Percentiles rank a stretch among this genome's conserved stretches.
Conservation (phyloP, 2,888 invertebrate species). For the Nudaria mundana region DNA sequence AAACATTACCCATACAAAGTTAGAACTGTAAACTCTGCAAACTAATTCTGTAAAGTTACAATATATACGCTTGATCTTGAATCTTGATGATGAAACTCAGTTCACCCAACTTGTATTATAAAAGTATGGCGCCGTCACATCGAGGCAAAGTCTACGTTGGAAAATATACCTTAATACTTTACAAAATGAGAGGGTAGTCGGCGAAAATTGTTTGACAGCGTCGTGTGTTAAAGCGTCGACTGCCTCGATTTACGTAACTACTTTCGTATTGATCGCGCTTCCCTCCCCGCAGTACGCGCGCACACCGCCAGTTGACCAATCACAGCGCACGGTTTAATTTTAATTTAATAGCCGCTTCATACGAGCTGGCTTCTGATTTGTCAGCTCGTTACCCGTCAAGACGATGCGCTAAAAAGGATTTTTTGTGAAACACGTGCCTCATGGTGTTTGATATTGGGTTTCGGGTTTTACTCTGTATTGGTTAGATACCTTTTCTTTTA, state of each 20-base stretch:
- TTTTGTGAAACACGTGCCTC: slow-evolving; percentile 23
- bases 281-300: slow-evolving; percentile 31
- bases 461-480: not conserved
- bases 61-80: slow-evolving; percentile 27
- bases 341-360: slow-evolving; percentile 67
- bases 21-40: slow-evolving; percentile 16
- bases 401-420: slow-evolving; percentile 41
- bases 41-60: slow-evolving; percentile 31
- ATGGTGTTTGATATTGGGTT: slow-evolving; percentile 5
- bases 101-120: slow-evolving; percentile 34
- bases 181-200: slow-evolving; percentile 11
- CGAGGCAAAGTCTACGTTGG: slow-evolving; percentile 5
- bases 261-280: slow-evolving; percentile 66
- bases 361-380: slow-evolving; percentile 58
- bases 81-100: slow-evolving; percentile 28
- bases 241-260: slow-evolving; percentile 59
- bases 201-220: slow-evolving; percentile 32
- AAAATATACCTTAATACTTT: slow-evolving; percentile 22
- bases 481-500: not conserved
- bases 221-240: slow-evolving; percentile 40
- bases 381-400: slow-evolving; percentile 51
- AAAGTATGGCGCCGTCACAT: slow-evolving; percentile 27
- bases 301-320: slow-evolving; percentile 52
- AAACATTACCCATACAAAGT: slow-evolving; percentile 16
- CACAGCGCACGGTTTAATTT: slow-evolving; percentile 62